phyloP scores from a whole-genome alignment of 2,888 invertebrate genomes.

The Matsumyia berberina region DNA sequence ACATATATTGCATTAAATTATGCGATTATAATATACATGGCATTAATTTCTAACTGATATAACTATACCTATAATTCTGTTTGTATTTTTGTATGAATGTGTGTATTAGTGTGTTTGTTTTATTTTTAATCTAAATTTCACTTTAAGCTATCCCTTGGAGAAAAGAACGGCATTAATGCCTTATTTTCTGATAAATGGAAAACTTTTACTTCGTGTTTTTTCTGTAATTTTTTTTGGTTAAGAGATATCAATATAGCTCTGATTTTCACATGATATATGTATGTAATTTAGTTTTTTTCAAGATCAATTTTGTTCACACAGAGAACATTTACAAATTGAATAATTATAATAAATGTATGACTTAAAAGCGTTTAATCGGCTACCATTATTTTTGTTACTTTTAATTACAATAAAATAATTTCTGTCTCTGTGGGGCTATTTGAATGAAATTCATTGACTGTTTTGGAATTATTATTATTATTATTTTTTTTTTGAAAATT shows the following conservation, averaged over 20 bases:
- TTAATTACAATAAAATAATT: constrained; percentile 22
- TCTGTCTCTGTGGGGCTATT: constrained; percentile 14
- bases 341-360: constrained; percentile 7
- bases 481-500: constrained; percentile 1
- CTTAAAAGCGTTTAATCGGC: background rate
- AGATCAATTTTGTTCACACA: background rate
- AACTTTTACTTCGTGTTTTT: constrained; percentile 44
- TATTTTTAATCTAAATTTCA: constrained; percentile 2
- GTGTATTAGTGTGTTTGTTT: constrained; percentile 27
- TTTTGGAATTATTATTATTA: no score
- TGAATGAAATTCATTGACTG: background rate
- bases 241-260: background rate
- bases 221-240: constrained; percentile 1
- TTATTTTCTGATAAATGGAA: constrained; percentile 58
- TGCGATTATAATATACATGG: constrained; percentile 30
- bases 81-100: constrained; percentile 31
- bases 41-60: constrained; percentile 32
- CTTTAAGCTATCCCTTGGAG: background rate
- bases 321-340: constrained; percentile 3
- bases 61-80: constrained; percentile 10
- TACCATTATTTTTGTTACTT: background rate
- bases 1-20: constrained; percentile 36
- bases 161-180: constrained; percentile 7
- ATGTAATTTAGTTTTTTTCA: background rate
- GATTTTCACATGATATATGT: background rate